These are phyloP conservation scores for Odontothrips loti DNA, from an alignment of 2,888 invertebrate genomes.

Conservation along the genomic window DNA sequence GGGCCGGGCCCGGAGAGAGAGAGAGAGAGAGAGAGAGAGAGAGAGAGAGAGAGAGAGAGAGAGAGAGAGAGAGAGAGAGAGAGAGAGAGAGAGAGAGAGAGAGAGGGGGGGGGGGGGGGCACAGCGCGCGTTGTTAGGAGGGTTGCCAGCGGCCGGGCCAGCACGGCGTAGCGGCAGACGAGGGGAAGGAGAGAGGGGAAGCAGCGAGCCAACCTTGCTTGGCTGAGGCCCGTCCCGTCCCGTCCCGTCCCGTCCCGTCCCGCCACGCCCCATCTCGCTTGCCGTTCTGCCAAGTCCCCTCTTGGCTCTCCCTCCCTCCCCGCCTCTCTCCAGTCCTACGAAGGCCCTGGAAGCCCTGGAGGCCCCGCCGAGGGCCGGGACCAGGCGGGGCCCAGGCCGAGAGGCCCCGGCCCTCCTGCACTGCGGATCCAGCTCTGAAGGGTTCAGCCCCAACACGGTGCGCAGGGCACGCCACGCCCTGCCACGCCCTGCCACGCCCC, in stretches of 20 bases:
- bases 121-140: conserved; percentile 2
- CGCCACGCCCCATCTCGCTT: conserved; percentile 21
- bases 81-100: too few species aligned
- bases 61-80: too few species aligned
- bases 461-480: not conserved
- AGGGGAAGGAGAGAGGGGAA: not conserved
- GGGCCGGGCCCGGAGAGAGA: too few species aligned
- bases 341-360: not conserved
- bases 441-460: not conserved
- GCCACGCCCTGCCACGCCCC: not conserved
- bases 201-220: not conserved
- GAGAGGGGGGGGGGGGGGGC: not conserved
- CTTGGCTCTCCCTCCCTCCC: not conserved
- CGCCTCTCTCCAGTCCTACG: not conserved
- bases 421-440: not conserved
- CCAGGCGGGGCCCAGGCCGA: too few species aligned
- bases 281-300: conserved; percentile 14
- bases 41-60: too few species aligned
- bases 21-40: too few species aligned
- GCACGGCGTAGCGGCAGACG: not conserved
- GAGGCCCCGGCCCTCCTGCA: not conserved
- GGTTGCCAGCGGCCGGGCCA: not conserved
- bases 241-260: not conserved
- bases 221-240: not conserved
- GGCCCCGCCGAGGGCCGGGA: not conserved